A percentile compares a stretch with the other conserved stretches of the same genome.
Evolutionary conservation across 2,113 vertebrate genomes (phyloP).

Genomic region (Lonchura striata): DNA sequence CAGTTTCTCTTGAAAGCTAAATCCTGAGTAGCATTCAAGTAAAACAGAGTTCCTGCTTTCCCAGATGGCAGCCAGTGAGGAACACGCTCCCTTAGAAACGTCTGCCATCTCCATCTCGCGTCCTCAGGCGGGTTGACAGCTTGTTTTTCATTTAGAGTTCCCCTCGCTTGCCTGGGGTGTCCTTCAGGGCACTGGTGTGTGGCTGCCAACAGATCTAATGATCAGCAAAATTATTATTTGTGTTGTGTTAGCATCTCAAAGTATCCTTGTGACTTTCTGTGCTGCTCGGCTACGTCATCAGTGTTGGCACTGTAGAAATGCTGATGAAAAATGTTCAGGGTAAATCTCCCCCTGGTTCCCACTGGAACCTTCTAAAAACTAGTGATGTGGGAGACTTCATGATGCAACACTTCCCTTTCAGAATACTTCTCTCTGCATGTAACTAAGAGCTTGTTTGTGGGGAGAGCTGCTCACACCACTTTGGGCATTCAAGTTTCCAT

Average conservation of each 20-base stretch:
- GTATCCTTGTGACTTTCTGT: background rate
- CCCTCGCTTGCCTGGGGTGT: background rate
- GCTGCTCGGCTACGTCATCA: background rate
- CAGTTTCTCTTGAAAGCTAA: background rate
- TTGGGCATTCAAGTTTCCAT: background rate
- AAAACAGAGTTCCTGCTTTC: background rate
- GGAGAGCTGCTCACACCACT: background rate
- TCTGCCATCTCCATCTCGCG: background rate
- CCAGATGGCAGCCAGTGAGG: background rate
- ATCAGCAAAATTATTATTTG: background rate
- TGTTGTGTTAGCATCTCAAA: background rate
- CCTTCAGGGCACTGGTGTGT: background rate
- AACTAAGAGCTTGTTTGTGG: background rate
- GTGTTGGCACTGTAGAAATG: background rate
- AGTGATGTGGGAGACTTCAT: background rate
- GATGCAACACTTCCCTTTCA: background rate
- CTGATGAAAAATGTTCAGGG: background rate
- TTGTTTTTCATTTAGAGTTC: background rate
- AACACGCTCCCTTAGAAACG: background rate
- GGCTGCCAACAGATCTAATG: background rate
- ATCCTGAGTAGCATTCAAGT: background rate
- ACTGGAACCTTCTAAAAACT: background rate
- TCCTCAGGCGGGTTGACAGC: background rate
- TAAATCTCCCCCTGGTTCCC: background rate
- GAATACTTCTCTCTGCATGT: background rate